Percentiles rank a stretch among this genome's conserved stretches.
These are phyloP conservation scores for Threskiornis aethiopicus DNA, from an alignment of 2,797 vertebrate genomes.

Conservation along the genomic window DNA sequence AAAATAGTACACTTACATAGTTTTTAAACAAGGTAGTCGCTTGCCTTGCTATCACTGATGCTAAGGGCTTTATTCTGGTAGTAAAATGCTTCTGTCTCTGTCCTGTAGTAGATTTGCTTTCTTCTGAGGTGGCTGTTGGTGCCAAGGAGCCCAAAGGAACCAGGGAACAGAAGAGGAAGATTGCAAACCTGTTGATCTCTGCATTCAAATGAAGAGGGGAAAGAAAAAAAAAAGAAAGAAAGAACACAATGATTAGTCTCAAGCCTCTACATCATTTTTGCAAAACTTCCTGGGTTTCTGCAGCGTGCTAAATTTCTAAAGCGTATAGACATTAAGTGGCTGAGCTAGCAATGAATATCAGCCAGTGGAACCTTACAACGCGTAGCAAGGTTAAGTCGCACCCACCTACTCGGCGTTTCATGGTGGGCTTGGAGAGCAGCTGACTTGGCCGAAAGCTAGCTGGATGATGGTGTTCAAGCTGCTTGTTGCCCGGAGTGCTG, in stretches of 20 bases:
- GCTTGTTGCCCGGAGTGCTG: background rate
- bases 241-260: background rate
- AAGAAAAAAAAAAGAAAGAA: background rate
- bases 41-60: background rate
- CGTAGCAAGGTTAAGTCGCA: background rate
- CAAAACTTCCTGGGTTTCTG: background rate
- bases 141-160: background rate
- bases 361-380: background rate
- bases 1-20: slow-evolving; percentile 22
- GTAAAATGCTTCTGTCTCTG: background rate
- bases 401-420: slow-evolving; percentile 8
- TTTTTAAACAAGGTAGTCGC: background rate
- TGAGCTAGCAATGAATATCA: background rate
- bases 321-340: background rate
- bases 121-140: background rate
- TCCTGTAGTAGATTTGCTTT: background rate
- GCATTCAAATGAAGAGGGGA: background rate
- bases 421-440: background rate
- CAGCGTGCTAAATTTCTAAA: background rate
- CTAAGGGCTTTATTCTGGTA: background rate
- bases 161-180: slow-evolving; percentile 39
- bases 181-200: slow-evolving; percentile 9
- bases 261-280: background rate
- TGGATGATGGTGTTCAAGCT: background rate
- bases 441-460: background rate